Evolutionary conservation across 64 coral and sea anemone genomes (phyloP), one percentile per base, ranked within the genome.

Genomic region (Pachyseris speciosa): DNA sequence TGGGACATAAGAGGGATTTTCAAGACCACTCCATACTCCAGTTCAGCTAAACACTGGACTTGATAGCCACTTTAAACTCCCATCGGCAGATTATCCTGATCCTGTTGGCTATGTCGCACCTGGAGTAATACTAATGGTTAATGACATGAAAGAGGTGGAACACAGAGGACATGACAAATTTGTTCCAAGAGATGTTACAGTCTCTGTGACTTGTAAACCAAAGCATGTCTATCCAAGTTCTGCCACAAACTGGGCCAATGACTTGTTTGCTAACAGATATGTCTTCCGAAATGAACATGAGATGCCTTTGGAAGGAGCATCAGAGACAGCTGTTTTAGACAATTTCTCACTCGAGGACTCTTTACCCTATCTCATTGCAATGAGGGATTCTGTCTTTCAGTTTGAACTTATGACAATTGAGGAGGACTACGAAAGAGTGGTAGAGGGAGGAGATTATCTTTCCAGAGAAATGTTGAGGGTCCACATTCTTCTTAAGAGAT

Each of bases 1-100:
- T 60, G 67, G 85, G 47, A 88, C 85, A 72, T 88, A 68, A 74
- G 69, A 88, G 69, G 69, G 85, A 61, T 88, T 88, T 88, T 88
- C 67, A 74, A 42, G 85, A 51, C 85, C 85, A 59, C 85, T 88
- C 48, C 85, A 75, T 88, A 53, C 44, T 52, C 85, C 85, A 53
- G 20, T 74, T 59, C 67, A 88, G 22, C 39, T 86, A 11, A 86
- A 86, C 63, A 72, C 84, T 86, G 84, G 84, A 26, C 16, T 15
- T 50, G 67, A 49, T 49, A 86, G 28, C 66, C 84, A 86, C 17
- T 45, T 86, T 72, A 47, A 70, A 33, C 66, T 86, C 26, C 85
- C 85, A 60, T 88, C 69, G 37, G 47, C 68, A 74, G 85, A 88
- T 74, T 74, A 88, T 74, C 85, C 85, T 74, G 85, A 88, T 74